Evolutionary conservation across 1,140 invertebrate species (phyloP).

Genomic region (Drosophila truncata): DNA sequence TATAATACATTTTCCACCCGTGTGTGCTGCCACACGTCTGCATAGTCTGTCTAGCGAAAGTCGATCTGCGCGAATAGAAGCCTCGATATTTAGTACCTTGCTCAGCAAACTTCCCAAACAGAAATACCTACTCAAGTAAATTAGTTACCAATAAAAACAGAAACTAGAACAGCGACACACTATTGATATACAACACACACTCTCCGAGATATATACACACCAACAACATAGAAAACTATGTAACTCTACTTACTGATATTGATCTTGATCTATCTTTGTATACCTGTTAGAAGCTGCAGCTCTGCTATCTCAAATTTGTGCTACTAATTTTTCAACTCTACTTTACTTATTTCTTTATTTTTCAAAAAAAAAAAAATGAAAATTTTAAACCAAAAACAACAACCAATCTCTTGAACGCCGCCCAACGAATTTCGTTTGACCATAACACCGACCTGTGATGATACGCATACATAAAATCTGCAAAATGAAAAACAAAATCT

Average conservation of each 20-base stretch:
- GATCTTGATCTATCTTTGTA: slow-evolving; percentile 62
- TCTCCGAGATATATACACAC: slow-evolving; percentile 14
- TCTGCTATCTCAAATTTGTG: slow-evolving; percentile 46
- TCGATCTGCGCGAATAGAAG: slow-evolving; percentile 31
- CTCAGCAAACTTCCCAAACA: slow-evolving; percentile 13
- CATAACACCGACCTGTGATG: slow-evolving; percentile 42
- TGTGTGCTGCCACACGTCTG: neutral
- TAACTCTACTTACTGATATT: slow-evolving; percentile 52
- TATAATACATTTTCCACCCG: slow-evolving; percentile 21
- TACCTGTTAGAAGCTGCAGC: slow-evolving; percentile 42
- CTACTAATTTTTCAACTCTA: slow-evolving; percentile 79
- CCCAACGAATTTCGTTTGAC: slow-evolving; percentile 50
- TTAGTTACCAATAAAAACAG: slow-evolving; percentile 18
- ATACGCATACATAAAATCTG: slow-evolving; percentile 43
- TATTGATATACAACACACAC: slow-evolving; percentile 19
- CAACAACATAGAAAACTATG: slow-evolving; percentile 33
- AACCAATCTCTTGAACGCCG: slow-evolving; percentile 57
- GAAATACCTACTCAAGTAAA: slow-evolving; percentile 11
- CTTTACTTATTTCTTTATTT: slow-evolving; percentile 73
- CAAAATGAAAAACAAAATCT: slow-evolving; percentile 32
- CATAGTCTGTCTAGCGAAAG: slow-evolving; percentile 21
- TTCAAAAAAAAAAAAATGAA: slow-evolving; percentile 51
- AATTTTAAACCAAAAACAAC: slow-evolving; percentile 38
- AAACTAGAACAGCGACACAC: slow-evolving; percentile 25
- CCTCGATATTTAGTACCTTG: slow-evolving; percentile 25